A percentile compares a stretch with the other conserved stretches of the same genome.
Conservation (phyloP, 2,797 vertebrate species). For the Sarcophilus harrisii region DNA sequence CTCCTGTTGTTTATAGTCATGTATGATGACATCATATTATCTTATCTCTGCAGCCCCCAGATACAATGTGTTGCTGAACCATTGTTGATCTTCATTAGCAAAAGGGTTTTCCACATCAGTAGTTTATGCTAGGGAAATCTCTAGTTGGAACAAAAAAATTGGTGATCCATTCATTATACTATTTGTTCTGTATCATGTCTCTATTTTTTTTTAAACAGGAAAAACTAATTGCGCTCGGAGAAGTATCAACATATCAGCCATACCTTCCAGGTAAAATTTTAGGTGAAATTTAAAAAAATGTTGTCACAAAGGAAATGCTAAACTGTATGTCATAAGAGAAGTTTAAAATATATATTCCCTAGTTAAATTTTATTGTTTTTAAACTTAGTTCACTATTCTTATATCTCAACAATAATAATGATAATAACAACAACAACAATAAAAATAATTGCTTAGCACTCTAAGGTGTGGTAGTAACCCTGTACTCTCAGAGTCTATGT, state of each 20-base stretch:
- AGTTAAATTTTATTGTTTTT: conserved; percentile 36
- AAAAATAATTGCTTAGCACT: conserved; percentile 11
- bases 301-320: conserved; percentile 32
- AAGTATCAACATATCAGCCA: conserved; percentile 68
- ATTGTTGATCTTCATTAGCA: neutral
- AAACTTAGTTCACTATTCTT: conserved; percentile 11
- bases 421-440: neutral
- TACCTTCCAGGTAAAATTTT: conserved; percentile 74
- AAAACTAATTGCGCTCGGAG: conserved; percentile 83
- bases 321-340: conserved; percentile 37
- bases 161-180: conserved; percentile 40
- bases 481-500: conserved; percentile 15
- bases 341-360: conserved; percentile 23
- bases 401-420: neutral
- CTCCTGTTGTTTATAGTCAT: neutral
- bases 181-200: neutral
- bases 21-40: neutral
- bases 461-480: neutral
- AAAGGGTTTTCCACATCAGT: neutral
- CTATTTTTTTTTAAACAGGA: conserved; percentile 78
- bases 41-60: neutral
- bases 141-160: neutral
- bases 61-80: neutral
- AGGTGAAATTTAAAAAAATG: neutral
- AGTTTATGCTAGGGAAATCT: neutral